Conservation (phyloP, 1,140 invertebrate genomes). For the Rhopalosiphum maidis region DNA sequence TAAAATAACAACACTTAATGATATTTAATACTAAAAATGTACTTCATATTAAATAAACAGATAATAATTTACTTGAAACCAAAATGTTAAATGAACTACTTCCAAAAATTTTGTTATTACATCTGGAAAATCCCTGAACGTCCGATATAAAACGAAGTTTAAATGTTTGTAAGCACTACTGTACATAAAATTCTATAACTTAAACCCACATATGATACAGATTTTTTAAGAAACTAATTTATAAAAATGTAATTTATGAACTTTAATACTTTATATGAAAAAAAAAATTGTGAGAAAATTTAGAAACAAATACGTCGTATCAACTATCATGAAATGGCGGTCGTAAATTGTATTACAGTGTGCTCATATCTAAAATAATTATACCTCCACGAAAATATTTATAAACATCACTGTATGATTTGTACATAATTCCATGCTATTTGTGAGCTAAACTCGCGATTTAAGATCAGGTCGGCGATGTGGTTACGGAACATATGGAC, state of each 20-base stretch:
- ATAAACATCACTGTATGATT: background rate
- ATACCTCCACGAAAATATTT: background rate
- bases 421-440: background rate
- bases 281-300: slow-evolving; percentile 34
- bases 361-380: slow-evolving; percentile 11
- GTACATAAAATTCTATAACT: background rate
- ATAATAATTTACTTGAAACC: slow-evolving; percentile 15
- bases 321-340: slow-evolving; percentile 54
- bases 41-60: slow-evolving; percentile 14
- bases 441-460: too few species aligned
- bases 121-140: slow-evolving; percentile 51
- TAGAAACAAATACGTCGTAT: slow-evolving; percentile 43
- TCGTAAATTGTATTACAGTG: slow-evolving; percentile 35
- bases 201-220: background rate
- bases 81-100: slow-evolving; percentile 19
- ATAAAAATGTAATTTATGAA: background rate
- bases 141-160: slow-evolving; percentile 12
- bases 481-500: too few species aligned
- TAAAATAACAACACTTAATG: slow-evolving; percentile 7
- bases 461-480: too few species aligned
- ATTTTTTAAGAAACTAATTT: background rate
- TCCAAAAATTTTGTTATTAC: slow-evolving; percentile 46
- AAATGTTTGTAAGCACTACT: background rate
- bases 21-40: background rate
- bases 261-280: background rate